phyloP scores from a whole-genome alignment of 2,888 invertebrate genomes.

The Zonitis immaculata region DNA sequence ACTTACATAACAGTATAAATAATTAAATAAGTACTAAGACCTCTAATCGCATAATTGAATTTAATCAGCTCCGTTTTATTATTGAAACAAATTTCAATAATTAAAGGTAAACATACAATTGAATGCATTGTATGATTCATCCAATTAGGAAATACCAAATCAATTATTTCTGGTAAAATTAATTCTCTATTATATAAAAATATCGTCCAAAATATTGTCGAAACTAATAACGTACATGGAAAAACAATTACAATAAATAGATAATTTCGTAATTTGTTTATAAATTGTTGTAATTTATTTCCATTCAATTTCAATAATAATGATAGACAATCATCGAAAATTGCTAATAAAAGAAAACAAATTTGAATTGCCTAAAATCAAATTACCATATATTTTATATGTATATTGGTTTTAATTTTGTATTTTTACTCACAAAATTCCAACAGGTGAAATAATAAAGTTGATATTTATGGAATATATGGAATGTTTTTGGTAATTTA shows the following conservation, averaged over 20 bases:
- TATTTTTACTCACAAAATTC: conserved; percentile 7
- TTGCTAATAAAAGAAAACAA: conserved; percentile 2
- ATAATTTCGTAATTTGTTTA: conserved; percentile 1
- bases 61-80: background rate
- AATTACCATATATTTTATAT: no score
- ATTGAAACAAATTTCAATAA: conserved; percentile 4
- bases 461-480: background rate
- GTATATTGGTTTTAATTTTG: no score
- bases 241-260: conserved; percentile 5
- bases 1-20: conserved; percentile 3
- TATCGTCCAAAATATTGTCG: conserved; percentile 4
- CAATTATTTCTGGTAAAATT: conserved; percentile 5
- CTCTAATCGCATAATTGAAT: background rate
- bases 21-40: background rate
- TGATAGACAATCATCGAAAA: conserved; percentile 4
- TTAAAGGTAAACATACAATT: conserved; percentile 1
- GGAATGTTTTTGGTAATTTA: background rate
- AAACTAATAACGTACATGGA: conserved; percentile 4
- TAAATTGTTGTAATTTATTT: no score
- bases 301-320: no score
- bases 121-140: conserved; percentile 8
- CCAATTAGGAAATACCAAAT: conserved; percentile 8
- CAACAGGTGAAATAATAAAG: conserved; percentile 4
- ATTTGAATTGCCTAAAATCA: conserved; percentile 6
- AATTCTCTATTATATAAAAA: conserved; percentile 4